Percentiles rank a stretch among this genome's conserved stretches.
Evolutionary conservation across 2,888 invertebrate species (phyloP).

Genomic region (Volucella inanis): DNA sequence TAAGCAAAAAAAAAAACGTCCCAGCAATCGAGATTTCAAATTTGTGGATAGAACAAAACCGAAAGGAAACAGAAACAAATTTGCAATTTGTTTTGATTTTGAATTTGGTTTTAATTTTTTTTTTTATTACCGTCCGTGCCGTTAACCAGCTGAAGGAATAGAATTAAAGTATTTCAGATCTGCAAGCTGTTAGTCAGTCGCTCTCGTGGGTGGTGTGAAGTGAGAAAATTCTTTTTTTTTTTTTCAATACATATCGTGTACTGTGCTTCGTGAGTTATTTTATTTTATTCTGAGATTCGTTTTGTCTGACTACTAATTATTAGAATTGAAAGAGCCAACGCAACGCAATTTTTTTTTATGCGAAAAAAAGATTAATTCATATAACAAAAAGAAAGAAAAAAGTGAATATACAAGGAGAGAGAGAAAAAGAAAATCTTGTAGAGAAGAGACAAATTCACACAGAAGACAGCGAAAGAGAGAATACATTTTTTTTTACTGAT

Average conservation of each 20-base stretch:
- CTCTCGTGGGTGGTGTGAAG: conserved; percentile 57
- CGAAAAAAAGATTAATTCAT: conserved; percentile 3
- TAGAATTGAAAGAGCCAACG: too few species aligned
- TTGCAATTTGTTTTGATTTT: conserved; percentile 61
- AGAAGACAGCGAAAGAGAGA: neutral
- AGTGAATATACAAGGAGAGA: neutral
- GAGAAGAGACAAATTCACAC: conserved; percentile 6
- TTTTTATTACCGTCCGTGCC: conserved; percentile 27
- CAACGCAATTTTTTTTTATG: too few species aligned
- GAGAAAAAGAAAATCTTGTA: conserved; percentile 2
- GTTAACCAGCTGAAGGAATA: conserved; percentile 7
- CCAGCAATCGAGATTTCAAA: too few species aligned
- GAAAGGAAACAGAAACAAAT: neutral
- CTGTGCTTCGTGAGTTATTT: conserved; percentile 41
- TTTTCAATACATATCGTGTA: neutral
- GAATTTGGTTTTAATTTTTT: neutral
- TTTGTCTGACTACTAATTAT: neutral
- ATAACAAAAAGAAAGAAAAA: neutral
- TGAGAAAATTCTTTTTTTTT: conserved; percentile 4
- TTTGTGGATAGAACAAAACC: too few species aligned
- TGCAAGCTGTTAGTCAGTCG: conserved; percentile 1
- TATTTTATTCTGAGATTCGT: conserved; percentile 6
- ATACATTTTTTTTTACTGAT: conserved; percentile 12
- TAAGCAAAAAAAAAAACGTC: too few species aligned
- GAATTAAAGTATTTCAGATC: neutral